These are phyloP conservation scores for Drosophila bipectinata DNA, from an alignment of 1,140 invertebrate species.

Conservation along the genomic window DNA sequence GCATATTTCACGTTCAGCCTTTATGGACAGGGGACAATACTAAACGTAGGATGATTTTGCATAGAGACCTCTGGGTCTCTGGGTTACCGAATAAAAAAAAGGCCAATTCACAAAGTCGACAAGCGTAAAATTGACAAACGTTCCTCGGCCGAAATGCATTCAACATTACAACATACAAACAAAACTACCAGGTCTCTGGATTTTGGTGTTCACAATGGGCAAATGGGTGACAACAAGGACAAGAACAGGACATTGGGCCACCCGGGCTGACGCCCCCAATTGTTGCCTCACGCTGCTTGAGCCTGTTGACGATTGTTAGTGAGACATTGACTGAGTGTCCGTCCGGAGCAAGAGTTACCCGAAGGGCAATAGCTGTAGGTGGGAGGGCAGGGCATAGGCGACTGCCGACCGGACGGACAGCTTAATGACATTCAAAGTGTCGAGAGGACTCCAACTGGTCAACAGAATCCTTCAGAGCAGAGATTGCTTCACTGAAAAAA, in stretches of 20 bases:
- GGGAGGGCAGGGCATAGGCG: neutral
- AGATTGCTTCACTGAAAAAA: conserved; percentile 32
- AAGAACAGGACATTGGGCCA: conserved; percentile 10
- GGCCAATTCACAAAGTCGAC: conserved; percentile 71
- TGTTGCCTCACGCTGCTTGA: conserved; percentile 69
- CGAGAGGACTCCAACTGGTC: conserved; percentile 60
- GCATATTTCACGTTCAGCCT: conserved; percentile 22
- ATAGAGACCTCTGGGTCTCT: conserved; percentile 8
- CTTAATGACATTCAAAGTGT: conserved; percentile 82
- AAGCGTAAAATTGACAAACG: conserved; percentile 81
- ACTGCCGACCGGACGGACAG: conserved; percentile 37
- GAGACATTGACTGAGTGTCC: conserved; percentile 79
- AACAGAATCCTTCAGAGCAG: conserved; percentile 19
- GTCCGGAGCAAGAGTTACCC: conserved; percentile 10
- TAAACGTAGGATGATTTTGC: conserved; percentile 37
- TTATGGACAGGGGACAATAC: conserved; percentile 18
- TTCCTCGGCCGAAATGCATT: conserved; percentile 62
- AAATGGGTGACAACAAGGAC: conserved; percentile 35
- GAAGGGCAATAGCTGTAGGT: neutral
- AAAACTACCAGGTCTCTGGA: conserved; percentile 8
- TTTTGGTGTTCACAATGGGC: conserved; percentile 5
- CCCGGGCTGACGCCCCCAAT: conserved; percentile 32
- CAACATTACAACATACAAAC: conserved; percentile 29
- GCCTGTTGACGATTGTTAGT: conserved; percentile 82
- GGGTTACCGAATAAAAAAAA: conserved; percentile 39